phyloP scores from a whole-genome alignment of 2,888 invertebrate species.

The Acanthococcus lagerstroemiae region DNA sequence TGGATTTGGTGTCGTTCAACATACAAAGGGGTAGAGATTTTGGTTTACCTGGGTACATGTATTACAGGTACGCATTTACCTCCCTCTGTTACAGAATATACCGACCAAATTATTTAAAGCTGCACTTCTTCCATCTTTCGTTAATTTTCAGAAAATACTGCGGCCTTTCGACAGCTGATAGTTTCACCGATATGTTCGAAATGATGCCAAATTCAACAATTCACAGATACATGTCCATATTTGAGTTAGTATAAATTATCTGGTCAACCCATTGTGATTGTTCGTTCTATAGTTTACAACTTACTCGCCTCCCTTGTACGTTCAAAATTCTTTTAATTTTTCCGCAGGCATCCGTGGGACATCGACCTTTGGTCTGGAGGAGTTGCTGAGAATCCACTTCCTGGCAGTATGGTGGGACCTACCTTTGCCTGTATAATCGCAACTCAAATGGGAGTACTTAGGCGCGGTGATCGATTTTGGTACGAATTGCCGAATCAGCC shows the following conservation, averaged over 20 bases:
- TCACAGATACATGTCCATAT: conserved; percentile 68
- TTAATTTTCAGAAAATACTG: conserved; percentile 60
- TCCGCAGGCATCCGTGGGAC: conserved; percentile 73
- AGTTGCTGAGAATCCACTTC: conserved; percentile 78
- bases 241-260: conserved; percentile 68
- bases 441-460: conserved; percentile 79
- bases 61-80: conserved; percentile 50
- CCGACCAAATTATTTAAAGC: no score
- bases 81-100: not conserved
- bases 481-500: conserved; percentile 86
- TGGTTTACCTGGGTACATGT: conserved; percentile 86
- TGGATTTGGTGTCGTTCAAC: conserved; percentile 85
- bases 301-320: no score
- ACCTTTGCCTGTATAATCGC: conserved; percentile 91
- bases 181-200: conserved; percentile 70
- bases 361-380: conserved; percentile 93
- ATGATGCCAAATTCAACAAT: conserved; percentile 84
- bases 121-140: no score
- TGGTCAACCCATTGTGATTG: no score
- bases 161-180: conserved; percentile 65
- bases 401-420: conserved; percentile 86
- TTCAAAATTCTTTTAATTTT: no score
- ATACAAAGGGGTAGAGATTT: conserved; percentile 89
- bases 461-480: conserved; percentile 89
- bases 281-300: no score